These are phyloP conservation scores for Thymelicus sylvestris DNA, from an alignment of 2,888 invertebrate species.

Conservation along the genomic window DNA sequence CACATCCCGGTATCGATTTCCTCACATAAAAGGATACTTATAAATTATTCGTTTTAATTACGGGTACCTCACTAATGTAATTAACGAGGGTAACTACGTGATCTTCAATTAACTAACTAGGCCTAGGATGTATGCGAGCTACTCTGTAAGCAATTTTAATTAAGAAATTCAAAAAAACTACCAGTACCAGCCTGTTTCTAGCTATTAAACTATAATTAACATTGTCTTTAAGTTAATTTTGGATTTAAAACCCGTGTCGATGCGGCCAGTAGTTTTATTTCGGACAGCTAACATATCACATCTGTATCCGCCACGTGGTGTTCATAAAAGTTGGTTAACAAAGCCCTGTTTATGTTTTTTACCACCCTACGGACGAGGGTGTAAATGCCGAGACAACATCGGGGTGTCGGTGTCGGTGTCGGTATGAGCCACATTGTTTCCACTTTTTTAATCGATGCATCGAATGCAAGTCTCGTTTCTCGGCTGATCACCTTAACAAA, in stretches of 20 bases:
- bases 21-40: too few relatives aligned
- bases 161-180: not conserved
- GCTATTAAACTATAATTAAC: constrained; percentile 3
- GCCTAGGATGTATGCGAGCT: too few relatives aligned
- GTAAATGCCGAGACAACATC: constrained; percentile 18
- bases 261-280: constrained; percentile 29
- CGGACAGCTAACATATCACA: constrained; percentile 45
- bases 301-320: constrained; percentile 70
- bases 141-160: too few relatives aligned
- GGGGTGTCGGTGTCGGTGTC: not conserved
- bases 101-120: too few relatives aligned
- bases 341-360: constrained; percentile 43
- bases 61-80: too few relatives aligned
- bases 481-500: too few relatives aligned
- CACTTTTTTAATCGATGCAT: constrained; percentile 1
- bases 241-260: not conserved
- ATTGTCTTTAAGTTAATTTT: not conserved
- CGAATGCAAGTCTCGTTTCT: constrained; percentile 12
- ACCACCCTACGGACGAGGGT: constrained; percentile 34
- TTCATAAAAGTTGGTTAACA: constrained; percentile 34
- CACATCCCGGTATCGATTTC: too few relatives aligned
- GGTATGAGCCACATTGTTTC: not conserved
- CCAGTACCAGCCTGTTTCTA: too few relatives aligned
- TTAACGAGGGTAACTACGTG: too few relatives aligned
- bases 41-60: too few relatives aligned